These are phyloP conservation scores for Cisticola juncidis DNA, from an alignment of 2,113 vertebrate species.

Conservation along the genomic window DNA sequence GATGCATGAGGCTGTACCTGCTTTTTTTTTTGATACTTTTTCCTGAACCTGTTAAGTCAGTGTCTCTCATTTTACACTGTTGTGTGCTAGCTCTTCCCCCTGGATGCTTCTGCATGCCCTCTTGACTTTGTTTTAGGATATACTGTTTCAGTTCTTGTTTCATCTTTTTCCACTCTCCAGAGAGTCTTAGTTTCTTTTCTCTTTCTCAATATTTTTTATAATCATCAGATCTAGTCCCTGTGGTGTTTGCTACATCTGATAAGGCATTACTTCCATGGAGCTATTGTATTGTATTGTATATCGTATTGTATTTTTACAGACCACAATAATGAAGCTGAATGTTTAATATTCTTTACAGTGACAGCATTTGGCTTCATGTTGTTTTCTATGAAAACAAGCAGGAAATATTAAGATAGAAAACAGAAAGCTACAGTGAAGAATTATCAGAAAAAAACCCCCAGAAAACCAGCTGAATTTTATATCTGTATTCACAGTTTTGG, in stretches of 20 bases:
- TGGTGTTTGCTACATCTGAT: background rate
- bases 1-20: background rate
- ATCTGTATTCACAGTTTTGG: background rate
- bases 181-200: background rate
- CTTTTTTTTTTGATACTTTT: background rate
- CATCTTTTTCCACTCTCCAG: background rate
- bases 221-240: background rate
- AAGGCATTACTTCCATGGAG: background rate
- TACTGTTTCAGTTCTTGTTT: background rate
- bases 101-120: background rate
- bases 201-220: background rate
- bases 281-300: background rate
- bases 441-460: background rate
- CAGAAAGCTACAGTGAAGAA: background rate
- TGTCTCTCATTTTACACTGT: background rate
- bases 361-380: background rate
- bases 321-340: background rate
- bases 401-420: background rate
- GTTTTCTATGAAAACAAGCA: background rate
- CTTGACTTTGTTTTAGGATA: constrained; percentile 11
- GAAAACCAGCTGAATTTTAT: background rate
- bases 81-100: background rate
- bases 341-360: background rate
- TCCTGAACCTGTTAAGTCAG: background rate
- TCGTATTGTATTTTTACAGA: background rate